Evolutionary conservation across 2,113 vertebrate genomes (phyloP), one percentile per base, ranked within the genome.

Genomic region (Fulmarus glacialis): DNA sequence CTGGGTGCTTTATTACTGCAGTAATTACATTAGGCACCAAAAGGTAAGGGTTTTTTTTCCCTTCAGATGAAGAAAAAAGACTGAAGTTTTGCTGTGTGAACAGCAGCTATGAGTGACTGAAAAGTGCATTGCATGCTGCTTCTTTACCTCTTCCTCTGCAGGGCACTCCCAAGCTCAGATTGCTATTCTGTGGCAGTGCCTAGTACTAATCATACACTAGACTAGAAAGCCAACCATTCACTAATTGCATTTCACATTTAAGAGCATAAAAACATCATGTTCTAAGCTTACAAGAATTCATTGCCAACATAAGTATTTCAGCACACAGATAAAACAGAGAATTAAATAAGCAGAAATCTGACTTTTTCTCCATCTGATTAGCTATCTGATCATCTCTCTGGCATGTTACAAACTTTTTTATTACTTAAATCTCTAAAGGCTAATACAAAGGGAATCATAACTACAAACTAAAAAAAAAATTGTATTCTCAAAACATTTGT

Each of bases 301-400:
- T 58, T 97, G 96, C 95, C 96, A 98, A 97, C 30, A 48, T 32
- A 97, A 98, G 95, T 85, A 98, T 52, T 94, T 88, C 80, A 90
- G 43, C 42, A 60, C n/a, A 79, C 3, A 96, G 75, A 97, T 97
- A 97, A 96, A 98, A 71, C 8, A 91, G 50, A 95, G 26, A 94
- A 95, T 91, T 94, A 97, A 96, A 97, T 83, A 96, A 90, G 71
- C 78, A 82, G 34, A 90, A 79, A 43, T 73, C 45, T 64, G 48
- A 58, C 43, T 94, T 93, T 43, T 73, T 96, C 94, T 88, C 93
- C 55, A 88, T 86, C 58, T 60, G 80, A 93, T 97, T 83, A 96
- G 77, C 29, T 90, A 96, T 90, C 89, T 88, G 87, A 90, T 95
- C 82, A 89, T 62, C 58, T 72, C 43, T 82, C 48, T 81, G 75